Conservation (phyloP, 2,113 vertebrate species). For the Rhombomys opimus region DNA sequence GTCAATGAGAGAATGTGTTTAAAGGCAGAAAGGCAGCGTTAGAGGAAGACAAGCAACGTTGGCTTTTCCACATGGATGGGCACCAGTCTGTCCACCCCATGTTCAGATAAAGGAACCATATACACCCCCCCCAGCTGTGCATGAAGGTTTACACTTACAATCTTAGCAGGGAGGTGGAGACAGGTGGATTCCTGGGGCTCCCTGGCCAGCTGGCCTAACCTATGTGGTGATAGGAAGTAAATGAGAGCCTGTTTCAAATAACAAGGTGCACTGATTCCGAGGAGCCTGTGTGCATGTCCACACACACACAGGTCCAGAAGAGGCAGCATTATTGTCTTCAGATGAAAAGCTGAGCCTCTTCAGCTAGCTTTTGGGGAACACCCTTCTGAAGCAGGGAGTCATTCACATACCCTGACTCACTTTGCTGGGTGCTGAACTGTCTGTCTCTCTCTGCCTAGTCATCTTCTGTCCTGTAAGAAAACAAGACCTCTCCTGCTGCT, state of each 20-base stretch:
- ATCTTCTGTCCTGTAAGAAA: neutral
- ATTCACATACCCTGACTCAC: neutral
- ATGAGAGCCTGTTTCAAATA: neutral
- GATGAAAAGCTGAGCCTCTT: slow-evolving; percentile 9
- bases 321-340: neutral
- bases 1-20: neutral
- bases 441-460: neutral
- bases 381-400: neutral
- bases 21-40: neutral
- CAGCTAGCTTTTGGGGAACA: neutral
- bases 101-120: neutral
- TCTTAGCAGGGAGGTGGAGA: neutral
- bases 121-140: neutral
- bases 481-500: neutral
- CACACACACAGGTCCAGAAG: neutral
- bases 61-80: neutral
- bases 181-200: neutral
- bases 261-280: neutral
- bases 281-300: neutral
- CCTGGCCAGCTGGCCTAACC: neutral
- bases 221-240: neutral
- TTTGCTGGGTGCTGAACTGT: neutral
- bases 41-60: neutral
- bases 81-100: neutral
- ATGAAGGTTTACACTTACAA: neutral